Conservation (phyloP, 2,888 invertebrate species). For the Rotaria socialis region DNA sequence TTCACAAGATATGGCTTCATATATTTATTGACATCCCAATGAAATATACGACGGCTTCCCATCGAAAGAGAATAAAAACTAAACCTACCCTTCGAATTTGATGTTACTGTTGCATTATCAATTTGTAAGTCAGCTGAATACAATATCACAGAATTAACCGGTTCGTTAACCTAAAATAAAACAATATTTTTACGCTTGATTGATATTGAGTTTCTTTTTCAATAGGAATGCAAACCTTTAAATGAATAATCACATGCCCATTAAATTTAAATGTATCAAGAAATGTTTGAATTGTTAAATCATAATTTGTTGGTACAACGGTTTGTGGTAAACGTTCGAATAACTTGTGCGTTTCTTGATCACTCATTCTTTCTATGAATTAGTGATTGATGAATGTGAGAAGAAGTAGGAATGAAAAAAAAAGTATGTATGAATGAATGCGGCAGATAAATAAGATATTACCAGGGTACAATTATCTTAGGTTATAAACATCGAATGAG, state of each 20-base stretch:
- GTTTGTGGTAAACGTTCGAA: slow-evolving; percentile 43
- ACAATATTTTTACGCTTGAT: neutral
- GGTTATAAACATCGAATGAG: too few species aligned
- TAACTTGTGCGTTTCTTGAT: neutral
- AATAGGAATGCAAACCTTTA: slow-evolving; percentile 8
- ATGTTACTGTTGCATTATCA: neutral
- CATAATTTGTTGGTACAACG: slow-evolving; percentile 41
- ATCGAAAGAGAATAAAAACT: too few species aligned
- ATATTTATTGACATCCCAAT: too few species aligned
- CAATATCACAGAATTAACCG: slow-evolving; percentile 35
- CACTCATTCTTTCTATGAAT: neutral
- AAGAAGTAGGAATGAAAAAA: too few species aligned
- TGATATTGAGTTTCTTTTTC: neutral
- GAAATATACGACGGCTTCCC: too few species aligned
- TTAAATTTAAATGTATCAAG: slow-evolving; percentile 41
- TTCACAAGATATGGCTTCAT: too few species aligned
- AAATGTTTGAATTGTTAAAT: slow-evolving; percentile 39
- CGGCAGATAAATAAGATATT: too few species aligned
- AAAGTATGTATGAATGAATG: too few species aligned
- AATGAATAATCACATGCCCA: slow-evolving; percentile 38
- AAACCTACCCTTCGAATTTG: neutral
- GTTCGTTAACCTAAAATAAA: neutral
- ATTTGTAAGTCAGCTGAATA: slow-evolving; percentile 43
- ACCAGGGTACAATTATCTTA: neutral
- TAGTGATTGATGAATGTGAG: neutral